A percentile compares a stretch with the other conserved stretches of the same genome.
phyloP scores from a whole-genome alignment of 2,113 vertebrate genomes.

The Oreochromis aureus region DNA sequence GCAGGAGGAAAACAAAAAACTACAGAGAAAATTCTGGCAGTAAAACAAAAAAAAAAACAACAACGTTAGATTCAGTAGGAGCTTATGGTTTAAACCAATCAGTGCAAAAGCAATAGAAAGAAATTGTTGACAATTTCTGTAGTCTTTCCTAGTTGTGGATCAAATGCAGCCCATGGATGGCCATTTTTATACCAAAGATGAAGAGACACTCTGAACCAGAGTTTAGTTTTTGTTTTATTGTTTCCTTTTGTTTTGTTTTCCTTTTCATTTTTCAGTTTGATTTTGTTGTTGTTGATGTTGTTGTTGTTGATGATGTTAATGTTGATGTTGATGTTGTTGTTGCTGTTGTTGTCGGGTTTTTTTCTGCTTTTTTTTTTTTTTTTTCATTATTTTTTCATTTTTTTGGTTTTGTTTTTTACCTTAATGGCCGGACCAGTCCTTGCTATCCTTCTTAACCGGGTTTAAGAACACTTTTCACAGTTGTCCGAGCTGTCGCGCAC shows the following conservation, averaged over 20 bases:
- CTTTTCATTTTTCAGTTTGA: slow-evolving; percentile 53
- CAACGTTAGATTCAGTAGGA: slow-evolving; percentile 82
- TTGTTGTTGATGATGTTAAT: slow-evolving; percentile 76
- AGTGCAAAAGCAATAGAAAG: slow-evolving; percentile 95
- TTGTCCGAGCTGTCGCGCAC: slow-evolving; percentile 47
- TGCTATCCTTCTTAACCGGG: slow-evolving; percentile 62
- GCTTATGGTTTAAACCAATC: slow-evolving; percentile 88
- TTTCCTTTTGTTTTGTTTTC: slow-evolving; percentile 12
- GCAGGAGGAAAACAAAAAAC: slow-evolving; percentile 28
- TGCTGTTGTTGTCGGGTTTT: slow-evolving; percentile 40
- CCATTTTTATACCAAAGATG: slow-evolving; percentile 99
- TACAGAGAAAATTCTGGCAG: slow-evolving; percentile 42
- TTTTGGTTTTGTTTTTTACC: slow-evolving; percentile 77
- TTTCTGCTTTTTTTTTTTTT: not conserved
- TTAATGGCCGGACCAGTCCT: slow-evolving; percentile 92
- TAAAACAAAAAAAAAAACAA: slow-evolving; percentile 35
- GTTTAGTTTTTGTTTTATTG: slow-evolving; percentile 37
- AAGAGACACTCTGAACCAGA: slow-evolving; percentile 84
- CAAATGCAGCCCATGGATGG: slow-evolving; percentile 96
- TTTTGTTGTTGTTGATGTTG: slow-evolving; percentile 67
- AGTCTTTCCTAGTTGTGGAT: slow-evolving; percentile 98
- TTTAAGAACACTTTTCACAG: slow-evolving; percentile 82
- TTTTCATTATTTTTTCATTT: rapidly evolving
- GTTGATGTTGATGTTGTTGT: slow-evolving; percentile 78
- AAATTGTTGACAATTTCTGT: slow-evolving; percentile 99